These are phyloP conservation scores for Corydoras maculifer DNA, from an alignment of 2,113 vertebrate species.

Conservation along the genomic window DNA sequence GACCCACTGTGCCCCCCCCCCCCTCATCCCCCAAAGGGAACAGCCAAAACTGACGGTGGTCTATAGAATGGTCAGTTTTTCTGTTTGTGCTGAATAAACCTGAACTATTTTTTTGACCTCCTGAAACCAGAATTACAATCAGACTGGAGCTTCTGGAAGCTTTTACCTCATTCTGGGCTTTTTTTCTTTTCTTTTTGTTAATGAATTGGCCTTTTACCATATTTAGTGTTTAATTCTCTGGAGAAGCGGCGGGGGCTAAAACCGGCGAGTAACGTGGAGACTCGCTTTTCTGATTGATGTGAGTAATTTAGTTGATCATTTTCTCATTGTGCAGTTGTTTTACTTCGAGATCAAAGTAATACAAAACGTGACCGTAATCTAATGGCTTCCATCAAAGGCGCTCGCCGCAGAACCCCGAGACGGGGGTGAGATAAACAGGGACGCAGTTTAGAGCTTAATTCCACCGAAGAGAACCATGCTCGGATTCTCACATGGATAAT, in stretches of 20 bases:
- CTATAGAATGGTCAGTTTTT: no score
- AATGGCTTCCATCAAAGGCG: slow-evolving; percentile 33
- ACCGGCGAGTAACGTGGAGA: neutral
- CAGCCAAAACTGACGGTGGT: no score
- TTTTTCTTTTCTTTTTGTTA: slow-evolving; percentile 2
- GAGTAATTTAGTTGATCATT: slow-evolving; percentile 26
- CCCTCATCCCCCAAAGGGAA: no score
- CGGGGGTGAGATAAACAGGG: slow-evolving; percentile 8
- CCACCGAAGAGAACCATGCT: slow-evolving; percentile 5
- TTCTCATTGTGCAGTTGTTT: slow-evolving; percentile 30
- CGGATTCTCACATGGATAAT: slow-evolving; percentile 17
- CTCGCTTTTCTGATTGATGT: slow-evolving; percentile 16
- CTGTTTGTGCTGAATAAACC: no score
- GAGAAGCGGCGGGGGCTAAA: neutral
- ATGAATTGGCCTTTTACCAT: slow-evolving; percentile 16
- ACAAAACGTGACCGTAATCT: slow-evolving; percentile 37
- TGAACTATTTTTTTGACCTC: neutral
- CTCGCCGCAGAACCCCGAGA: slow-evolving; percentile 19
- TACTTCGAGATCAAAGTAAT: slow-evolving; percentile 30
- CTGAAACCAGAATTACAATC: slow-evolving; percentile 7
- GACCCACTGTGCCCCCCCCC: no score
- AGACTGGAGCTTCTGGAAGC: neutral
- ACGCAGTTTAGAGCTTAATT: slow-evolving; percentile 21
- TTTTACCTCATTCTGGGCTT: neutral
- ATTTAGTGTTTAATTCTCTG: neutral